Conservation (phyloP, 2,888 invertebrate species). For the Crematogaster levior region DNA sequence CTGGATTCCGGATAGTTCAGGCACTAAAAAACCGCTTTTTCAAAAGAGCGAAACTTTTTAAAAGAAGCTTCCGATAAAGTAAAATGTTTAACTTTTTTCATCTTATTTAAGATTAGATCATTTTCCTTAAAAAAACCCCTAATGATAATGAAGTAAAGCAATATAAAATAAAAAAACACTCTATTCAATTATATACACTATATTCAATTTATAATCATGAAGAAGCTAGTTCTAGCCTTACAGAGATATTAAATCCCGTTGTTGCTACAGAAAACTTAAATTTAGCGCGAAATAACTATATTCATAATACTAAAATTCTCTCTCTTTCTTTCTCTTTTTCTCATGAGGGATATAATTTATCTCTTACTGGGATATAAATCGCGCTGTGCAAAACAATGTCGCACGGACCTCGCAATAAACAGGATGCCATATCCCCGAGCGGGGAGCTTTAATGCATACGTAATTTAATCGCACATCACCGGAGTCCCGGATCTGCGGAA, state of each 20-base stretch:
- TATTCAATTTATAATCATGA: conserved; percentile 4
- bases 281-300: neutral
- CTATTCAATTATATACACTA: neutral
- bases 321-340: neutral
- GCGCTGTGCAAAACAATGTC: conserved; percentile 27
- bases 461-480: conserved; percentile 55
- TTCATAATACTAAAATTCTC: neutral
- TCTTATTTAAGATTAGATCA: neutral
- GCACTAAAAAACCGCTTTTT: conserved; percentile 33
- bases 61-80: neutral
- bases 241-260: neutral
- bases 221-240: neutral
- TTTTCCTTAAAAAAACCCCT: neutral
- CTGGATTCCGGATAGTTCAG: neutral
- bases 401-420: conserved; percentile 29
- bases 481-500: conserved; percentile 8
- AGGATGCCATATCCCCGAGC: conserved; percentile 20
- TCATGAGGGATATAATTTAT: conserved; percentile 18
- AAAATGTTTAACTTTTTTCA: neutral
- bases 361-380: conserved; percentile 25
- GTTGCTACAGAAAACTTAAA: neutral
- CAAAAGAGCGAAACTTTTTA: conserved; percentile 34
- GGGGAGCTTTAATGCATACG: conserved; percentile 42
- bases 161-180: neutral
- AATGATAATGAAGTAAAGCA: neutral